Percentiles rank a stretch among this genome's conserved stretches.
Evolutionary conservation across 37 sponge, comb jelly and placozoan species (phyloP).

Genomic region (Diacarnus erythraeanus): DNA sequence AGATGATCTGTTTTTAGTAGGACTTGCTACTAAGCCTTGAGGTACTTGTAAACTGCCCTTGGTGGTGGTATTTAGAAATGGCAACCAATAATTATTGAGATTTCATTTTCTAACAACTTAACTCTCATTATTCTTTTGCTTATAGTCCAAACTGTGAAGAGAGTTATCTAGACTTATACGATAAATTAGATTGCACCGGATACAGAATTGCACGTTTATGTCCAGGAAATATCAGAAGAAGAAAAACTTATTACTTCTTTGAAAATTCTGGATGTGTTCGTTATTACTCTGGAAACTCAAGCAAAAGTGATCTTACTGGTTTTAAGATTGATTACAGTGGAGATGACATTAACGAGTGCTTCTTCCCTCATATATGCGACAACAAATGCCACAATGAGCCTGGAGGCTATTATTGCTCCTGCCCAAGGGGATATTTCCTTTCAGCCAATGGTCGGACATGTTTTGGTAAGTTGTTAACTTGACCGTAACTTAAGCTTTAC

Average conservation of each 20-base stretch:
- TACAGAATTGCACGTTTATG: neutral
- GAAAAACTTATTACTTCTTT: neutral
- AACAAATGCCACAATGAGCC: conserved; percentile 48
- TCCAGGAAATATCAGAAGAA: neutral
- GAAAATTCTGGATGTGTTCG: conserved; percentile 1
- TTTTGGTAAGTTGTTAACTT: conserved; percentile 44
- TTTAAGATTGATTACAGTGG: neutral
- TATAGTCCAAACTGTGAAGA: neutral
- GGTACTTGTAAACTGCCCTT: no score
- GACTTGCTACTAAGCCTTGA: no score
- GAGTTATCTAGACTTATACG: neutral
- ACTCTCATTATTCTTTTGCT: neutral
- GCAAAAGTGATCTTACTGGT: neutral
- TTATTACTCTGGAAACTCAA: neutral
- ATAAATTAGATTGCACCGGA: neutral
- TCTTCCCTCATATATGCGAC: conserved; percentile 16
- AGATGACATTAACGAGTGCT: conserved; percentile 59
- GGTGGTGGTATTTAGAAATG: no score
- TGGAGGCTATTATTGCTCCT: conserved; percentile 47
- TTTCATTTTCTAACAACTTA: no score
- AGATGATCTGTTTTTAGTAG: no score
- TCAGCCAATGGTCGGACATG: conserved; percentile 40
- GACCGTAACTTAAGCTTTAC: neutral
- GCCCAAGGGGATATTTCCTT: conserved; percentile 49
- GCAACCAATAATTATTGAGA: no score